These are phyloP conservation scores for Balearica regulorum DNA, from an alignment of 2,797 vertebrate species.

Conservation along the genomic window DNA sequence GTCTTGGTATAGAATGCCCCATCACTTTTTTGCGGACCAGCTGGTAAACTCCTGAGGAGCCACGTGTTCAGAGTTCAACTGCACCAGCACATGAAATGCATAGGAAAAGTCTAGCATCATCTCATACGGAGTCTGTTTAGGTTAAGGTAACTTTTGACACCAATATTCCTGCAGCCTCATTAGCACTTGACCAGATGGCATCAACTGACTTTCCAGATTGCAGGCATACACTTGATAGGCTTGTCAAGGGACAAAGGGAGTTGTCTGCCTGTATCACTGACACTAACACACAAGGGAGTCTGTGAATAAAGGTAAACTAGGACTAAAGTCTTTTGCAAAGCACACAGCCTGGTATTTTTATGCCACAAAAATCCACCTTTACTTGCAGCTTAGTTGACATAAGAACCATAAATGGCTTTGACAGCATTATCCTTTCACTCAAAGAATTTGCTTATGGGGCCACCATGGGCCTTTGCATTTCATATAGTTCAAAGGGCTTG, in stretches of 20 bases:
- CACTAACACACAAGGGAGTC: neutral
- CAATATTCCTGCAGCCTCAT: slow-evolving; percentile 31
- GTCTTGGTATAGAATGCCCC: neutral
- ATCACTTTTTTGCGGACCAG: neutral
- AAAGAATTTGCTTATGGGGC: neutral
- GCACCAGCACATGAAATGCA: neutral
- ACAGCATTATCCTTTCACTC: neutral
- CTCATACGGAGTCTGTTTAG: neutral
- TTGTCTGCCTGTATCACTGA: slow-evolving; percentile 22
- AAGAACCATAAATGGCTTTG: neutral
- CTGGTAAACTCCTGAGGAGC: neutral
- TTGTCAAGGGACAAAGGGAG: slow-evolving; percentile 37
- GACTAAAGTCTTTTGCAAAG: neutral
- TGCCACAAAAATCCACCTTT: neutral
- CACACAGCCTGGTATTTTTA: neutral
- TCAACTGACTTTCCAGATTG: slow-evolving; percentile 60
- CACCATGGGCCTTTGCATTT: neutral
- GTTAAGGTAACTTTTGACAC: slow-evolving; percentile 42
- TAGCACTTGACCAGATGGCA: slow-evolving; percentile 61
- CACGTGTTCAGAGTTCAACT: neutral
- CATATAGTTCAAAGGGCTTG: slow-evolving; percentile 26
- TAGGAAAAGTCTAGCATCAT: neutral
- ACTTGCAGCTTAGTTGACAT: neutral
- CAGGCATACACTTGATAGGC: neutral
- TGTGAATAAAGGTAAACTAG: neutral